phyloP scores from a whole-genome alignment of 2,797 vertebrate genomes.

The Gymnopithys bicolor region DNA sequence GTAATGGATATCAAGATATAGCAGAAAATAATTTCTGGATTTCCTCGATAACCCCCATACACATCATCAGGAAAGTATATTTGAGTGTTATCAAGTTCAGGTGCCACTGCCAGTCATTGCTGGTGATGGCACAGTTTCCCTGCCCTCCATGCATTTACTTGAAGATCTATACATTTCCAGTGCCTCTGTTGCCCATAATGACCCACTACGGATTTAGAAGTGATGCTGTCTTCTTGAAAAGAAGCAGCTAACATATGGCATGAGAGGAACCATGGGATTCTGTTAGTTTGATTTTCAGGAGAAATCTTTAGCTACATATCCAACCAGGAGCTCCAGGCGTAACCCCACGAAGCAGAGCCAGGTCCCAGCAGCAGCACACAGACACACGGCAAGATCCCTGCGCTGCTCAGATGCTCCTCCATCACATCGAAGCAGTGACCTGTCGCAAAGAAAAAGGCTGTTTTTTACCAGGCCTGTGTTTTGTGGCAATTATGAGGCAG shows the following conservation, averaged over 20 bases:
- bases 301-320: neutral
- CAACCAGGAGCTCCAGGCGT: neutral
- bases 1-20: neutral
- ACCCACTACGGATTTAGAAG: neutral
- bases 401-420: neutral
- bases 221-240: neutral
- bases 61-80: neutral
- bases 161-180: neutral
- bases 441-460: conserved; percentile 4
- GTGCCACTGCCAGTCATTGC: neutral
- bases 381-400: neutral
- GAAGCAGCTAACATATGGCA: neutral
- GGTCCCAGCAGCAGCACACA: neutral
- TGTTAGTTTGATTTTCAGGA: neutral
- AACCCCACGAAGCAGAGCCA: neutral
- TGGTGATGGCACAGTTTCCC: neutral
- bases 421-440: neutral
- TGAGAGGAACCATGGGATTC: neutral
- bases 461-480: conserved; percentile 40
- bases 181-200: neutral
- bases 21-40: neutral
- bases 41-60: neutral
- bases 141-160: neutral
- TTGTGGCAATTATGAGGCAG: conserved; percentile 57
- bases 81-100: neutral